Conservation (phyloP, 1,140 invertebrate species). For the Rhagoletis zephyria region DNA sequence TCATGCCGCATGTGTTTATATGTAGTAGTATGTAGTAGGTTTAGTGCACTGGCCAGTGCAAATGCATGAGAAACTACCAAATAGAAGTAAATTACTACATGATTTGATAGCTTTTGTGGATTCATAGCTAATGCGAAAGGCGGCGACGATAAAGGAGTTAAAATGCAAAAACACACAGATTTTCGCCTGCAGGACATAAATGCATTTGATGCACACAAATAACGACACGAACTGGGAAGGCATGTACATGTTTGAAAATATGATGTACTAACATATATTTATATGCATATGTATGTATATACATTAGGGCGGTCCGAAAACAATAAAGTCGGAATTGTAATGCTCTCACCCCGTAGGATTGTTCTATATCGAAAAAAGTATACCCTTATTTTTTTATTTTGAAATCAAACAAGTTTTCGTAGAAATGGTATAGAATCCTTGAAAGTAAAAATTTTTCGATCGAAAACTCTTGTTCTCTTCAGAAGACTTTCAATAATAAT, state of each 20-base stretch:
- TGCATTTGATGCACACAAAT: not conserved
- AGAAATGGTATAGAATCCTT: too few relatives aligned
- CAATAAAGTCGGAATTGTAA: too few relatives aligned
- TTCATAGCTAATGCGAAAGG: not conserved
- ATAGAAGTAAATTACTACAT: conserved; percentile 34
- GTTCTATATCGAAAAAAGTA: too few relatives aligned
- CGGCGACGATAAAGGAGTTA: conserved; percentile 5
- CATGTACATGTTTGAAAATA: not conserved
- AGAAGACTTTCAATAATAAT: too few relatives aligned
- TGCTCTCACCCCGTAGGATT: too few relatives aligned
- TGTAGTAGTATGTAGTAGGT: not conserved
- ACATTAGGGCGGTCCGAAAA: too few relatives aligned
- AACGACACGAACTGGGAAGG: not conserved
- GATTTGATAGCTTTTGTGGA: conserved; percentile 34
- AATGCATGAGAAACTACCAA: conserved; percentile 19
- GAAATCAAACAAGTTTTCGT: too few relatives aligned
- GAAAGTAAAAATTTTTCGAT: too few relatives aligned
- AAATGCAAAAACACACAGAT: not conserved
- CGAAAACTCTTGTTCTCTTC: too few relatives aligned
- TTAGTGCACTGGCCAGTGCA: not conserved
- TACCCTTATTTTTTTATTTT: too few relatives aligned
- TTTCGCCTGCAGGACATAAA: conserved; percentile 8
- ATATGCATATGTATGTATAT: not conserved
- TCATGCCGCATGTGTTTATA: not conserved
- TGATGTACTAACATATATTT: not conserved